Conservation (phyloP, 2,797 vertebrate genomes). For the Coluber constrictor region DNA sequence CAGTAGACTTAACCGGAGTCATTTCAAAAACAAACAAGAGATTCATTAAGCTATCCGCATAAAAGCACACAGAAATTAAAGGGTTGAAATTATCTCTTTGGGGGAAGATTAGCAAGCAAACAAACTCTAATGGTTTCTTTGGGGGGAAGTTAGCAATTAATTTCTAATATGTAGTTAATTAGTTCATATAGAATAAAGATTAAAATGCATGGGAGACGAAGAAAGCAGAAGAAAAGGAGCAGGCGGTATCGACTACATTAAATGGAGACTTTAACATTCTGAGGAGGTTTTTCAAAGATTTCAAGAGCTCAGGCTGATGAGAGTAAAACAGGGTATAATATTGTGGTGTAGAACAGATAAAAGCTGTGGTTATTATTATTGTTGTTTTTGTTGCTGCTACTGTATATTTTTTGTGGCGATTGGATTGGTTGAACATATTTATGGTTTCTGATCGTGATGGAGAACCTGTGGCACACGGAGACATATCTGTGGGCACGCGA, state of each 20-base stretch:
- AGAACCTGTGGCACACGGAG: no score
- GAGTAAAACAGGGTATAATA: neutral
- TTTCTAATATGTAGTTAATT: neutral
- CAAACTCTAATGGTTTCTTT: neutral
- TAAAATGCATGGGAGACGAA: neutral
- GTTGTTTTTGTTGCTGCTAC: neutral
- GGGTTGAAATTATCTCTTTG: neutral
- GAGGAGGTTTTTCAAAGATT: neutral
- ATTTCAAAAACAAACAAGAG: neutral
- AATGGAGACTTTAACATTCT: neutral
- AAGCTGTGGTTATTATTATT: neutral
- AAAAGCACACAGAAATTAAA: neutral
- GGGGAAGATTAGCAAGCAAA: neutral
- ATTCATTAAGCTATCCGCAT: neutral
- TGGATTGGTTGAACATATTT: neutral
- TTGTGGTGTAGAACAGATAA: neutral
- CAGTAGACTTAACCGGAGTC: neutral
- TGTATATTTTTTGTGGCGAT: neutral
- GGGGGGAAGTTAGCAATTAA: neutral
- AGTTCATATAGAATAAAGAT: neutral
- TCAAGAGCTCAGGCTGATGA: neutral
- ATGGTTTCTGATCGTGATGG: neutral
- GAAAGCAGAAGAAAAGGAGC: neutral
- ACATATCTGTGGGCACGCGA: no score
- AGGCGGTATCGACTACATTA: neutral